These are phyloP conservation scores for Formicarius rufipectus DNA, from an alignment of 2,113 vertebrate genomes.

Conservation along the genomic window DNA sequence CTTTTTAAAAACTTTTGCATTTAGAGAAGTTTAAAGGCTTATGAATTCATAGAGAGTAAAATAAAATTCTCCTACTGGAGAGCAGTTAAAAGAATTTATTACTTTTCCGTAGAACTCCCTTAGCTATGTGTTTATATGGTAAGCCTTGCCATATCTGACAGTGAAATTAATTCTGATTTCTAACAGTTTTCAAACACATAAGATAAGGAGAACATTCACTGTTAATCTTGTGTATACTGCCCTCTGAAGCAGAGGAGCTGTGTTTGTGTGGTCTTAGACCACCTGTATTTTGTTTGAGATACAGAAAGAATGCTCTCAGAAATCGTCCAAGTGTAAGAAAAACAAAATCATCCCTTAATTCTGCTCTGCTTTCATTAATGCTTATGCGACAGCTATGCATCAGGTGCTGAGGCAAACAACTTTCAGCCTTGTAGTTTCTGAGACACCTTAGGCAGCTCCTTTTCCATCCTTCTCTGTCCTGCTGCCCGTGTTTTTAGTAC, in stretches of 20 bases:
- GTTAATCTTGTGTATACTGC: background rate
- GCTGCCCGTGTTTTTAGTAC: background rate
- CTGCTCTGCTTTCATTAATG: background rate
- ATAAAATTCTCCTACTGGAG: background rate
- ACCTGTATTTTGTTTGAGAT: background rate
- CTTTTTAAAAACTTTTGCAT: background rate
- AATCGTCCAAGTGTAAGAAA: background rate
- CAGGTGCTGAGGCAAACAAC: conserved; percentile 39
- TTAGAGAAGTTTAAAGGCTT: background rate
- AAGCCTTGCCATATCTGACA: background rate
- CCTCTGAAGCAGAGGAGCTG: background rate
- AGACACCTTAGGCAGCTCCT: conserved; percentile 18
- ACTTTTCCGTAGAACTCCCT: background rate
- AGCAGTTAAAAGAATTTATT: background rate
- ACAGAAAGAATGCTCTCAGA: background rate
- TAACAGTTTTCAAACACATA: background rate
- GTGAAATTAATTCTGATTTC: background rate
- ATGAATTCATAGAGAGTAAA: background rate
- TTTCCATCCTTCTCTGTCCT: background rate
- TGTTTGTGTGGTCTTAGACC: background rate
- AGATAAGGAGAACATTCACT: background rate
- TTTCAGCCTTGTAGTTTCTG: background rate
- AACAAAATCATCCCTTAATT: background rate
- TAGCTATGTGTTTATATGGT: background rate
- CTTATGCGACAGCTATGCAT: background rate